phyloP scores from a whole-genome alignment of 2,797 vertebrate genomes.

The Bothrops alternatus region DNA sequence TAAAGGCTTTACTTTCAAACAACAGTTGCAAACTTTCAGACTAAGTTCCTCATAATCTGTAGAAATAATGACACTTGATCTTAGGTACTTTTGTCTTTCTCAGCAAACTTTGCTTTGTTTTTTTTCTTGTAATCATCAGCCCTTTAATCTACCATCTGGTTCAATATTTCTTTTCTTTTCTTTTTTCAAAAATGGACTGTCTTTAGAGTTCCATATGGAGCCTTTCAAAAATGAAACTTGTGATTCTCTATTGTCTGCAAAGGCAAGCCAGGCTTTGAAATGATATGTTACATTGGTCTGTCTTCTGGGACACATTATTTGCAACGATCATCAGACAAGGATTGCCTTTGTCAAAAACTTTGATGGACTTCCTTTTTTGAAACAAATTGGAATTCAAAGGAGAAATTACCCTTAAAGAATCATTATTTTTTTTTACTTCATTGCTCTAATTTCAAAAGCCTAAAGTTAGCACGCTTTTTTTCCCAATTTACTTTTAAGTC shows the following conservation, averaged over 20 bases:
- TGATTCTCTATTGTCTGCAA: slow-evolving; percentile 1
- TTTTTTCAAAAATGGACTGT: slow-evolving; percentile 14
- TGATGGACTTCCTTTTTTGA: background rate
- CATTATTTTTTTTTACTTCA: background rate
- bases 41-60: background rate
- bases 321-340: slow-evolving; percentile 20
- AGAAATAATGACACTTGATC: background rate
- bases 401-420: fast-evolving
- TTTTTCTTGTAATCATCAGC: background rate
- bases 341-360: background rate
- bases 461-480: background rate
- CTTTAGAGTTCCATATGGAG: slow-evolving; percentile 1
- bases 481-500: background rate
- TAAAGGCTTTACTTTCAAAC: background rate
- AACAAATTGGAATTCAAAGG: background rate
- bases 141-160: slow-evolving; percentile 15
- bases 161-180: background rate
- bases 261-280: background rate
- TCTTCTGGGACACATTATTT: slow-evolving; percentile 16
- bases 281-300: background rate
- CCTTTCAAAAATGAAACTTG: slow-evolving; percentile 14
- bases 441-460: background rate
- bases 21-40: background rate
- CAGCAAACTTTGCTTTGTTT: background rate
- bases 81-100: background rate